Base-by-base conservation (phyloP, 1,140 invertebrate species). In the Drosophila takahashii region DNA sequence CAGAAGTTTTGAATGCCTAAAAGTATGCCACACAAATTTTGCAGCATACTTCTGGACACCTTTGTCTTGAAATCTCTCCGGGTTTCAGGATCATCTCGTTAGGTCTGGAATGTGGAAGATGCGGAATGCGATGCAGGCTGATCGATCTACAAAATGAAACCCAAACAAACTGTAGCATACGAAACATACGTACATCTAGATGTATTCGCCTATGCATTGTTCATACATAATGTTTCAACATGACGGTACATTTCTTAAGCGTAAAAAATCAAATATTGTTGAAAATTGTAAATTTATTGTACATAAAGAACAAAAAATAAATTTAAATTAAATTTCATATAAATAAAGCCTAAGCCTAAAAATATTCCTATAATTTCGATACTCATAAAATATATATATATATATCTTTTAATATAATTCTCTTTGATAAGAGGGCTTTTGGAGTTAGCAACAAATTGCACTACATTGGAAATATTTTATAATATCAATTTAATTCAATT, bases 381-480 rank as follows among this genome's bases (percentile, higher is more conserved):
- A 36, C 48, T 29, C 44, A 67, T 52, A 56, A 36, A 50, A 71
- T 15, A 71, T 15, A 56, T 54, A 77, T 56, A 47, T 54, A 56
- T 61, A 52, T 44, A 11, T 32, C 26, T 37, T 39, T 60, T 58
- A 32, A 44, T 79, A 61, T 61, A 52, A 65, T 77, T 58, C 66
- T 44, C 57, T 71, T 59, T 26, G 37, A 45, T 59, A 64, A 59
- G 69, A 70, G 42, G 48, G 29, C 44, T 47, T 59, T 69, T 84
- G 51, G 60, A 67, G 64, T 67, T 60, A 84, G 81, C 77, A 85
- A 85, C 73, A 70, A 80, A 85, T 86, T 85, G 81, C 80, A 84
- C 80, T 84, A 84, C 77, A 74, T 80, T 81, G 37, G 44, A 78
- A 75, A 83, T 81, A 84, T 61, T 71, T 64, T 54, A 54, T 74